Conservation (phyloP, 2,797 vertebrate species). For the Gambelia wislizenii region DNA sequence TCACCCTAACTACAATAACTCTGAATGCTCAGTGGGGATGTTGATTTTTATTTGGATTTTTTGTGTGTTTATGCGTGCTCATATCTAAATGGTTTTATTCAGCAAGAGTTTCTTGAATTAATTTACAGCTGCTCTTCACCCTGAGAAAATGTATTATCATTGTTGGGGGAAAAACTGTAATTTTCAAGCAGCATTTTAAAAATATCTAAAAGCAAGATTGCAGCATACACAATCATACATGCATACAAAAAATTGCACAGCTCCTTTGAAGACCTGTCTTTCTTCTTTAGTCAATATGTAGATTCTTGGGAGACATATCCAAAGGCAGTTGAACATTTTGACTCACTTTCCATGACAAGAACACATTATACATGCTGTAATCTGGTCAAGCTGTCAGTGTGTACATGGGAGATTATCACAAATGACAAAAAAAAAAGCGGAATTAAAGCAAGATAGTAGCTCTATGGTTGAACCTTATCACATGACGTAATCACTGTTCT, state of each 20-base stretch:
- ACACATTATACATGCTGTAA: background rate
- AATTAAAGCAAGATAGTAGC: too few species aligned
- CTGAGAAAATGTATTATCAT: background rate
- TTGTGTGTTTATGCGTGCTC: background rate
- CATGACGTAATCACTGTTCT: too few species aligned
- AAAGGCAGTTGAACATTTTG: background rate
- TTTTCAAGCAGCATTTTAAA: background rate
- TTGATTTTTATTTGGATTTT: background rate
- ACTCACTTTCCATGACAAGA: background rate
- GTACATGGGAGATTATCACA: too few species aligned
- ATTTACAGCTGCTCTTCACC: background rate
- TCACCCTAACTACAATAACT: background rate
- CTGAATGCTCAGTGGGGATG: background rate
- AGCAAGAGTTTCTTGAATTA: conserved; percentile 35
- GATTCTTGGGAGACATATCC: background rate
- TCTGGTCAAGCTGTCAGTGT: background rate
- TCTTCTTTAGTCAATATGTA: background rate
- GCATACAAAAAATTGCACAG: background rate
- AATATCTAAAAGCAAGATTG: background rate
- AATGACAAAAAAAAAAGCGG: too few species aligned
- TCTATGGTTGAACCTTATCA: too few species aligned
- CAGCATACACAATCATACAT: background rate
- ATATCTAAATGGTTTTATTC: conserved; percentile 8
- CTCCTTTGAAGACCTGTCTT: background rate
- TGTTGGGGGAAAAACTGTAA: background rate